Evolutionary conservation across 92 coral and sea anemone genomes (phyloP).

Genomic region (Porites evermanni): DNA sequence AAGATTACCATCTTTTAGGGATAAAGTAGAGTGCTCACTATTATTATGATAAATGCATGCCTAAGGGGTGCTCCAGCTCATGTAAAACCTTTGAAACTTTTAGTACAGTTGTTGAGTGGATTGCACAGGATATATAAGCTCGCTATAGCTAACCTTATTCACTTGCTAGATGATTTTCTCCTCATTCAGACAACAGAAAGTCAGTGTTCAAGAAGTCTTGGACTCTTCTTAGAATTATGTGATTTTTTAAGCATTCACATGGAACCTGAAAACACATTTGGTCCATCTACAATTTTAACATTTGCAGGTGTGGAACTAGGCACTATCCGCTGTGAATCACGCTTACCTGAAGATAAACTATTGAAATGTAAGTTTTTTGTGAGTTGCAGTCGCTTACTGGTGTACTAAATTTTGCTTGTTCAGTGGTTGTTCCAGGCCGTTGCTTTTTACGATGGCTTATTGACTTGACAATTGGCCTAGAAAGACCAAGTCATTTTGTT

Average conservation of each 20-base stretch:
- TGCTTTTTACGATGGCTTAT: constrained; percentile 1
- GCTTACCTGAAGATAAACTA: constrained; percentile 45
- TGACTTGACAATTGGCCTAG: not conserved
- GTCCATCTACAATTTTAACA: constrained; percentile 45
- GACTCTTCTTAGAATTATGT: constrained; percentile 41
- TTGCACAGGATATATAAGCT: constrained; percentile 21
- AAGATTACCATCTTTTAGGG: constrained; percentile 39
- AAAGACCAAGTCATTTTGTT: not conserved
- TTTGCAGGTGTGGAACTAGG: constrained; percentile 69
- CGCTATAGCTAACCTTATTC: constrained; percentile 25
- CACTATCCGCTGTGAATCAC: constrained; percentile 3
- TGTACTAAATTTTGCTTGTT: constrained; percentile 57
- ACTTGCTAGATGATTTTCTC: constrained; percentile 48
- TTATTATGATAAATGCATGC: constrained; percentile 56
- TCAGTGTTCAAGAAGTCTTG: constrained; percentile 6
- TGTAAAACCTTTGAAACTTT: constrained; percentile 24
- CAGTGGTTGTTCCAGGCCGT: constrained; percentile 51
- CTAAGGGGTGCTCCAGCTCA: constrained; percentile 65
- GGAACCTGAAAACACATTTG: constrained; percentile 52
- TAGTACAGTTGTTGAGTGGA: constrained; percentile 55
- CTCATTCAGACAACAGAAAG: not conserved
- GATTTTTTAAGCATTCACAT: constrained; percentile 2
- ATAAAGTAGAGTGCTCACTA: constrained; percentile 25
- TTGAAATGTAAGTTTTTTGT: constrained; percentile 20
- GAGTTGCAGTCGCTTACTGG: constrained; percentile 18